Conservation (phyloP, 2,797 vertebrate species). For the Muscicapa striata region DNA sequence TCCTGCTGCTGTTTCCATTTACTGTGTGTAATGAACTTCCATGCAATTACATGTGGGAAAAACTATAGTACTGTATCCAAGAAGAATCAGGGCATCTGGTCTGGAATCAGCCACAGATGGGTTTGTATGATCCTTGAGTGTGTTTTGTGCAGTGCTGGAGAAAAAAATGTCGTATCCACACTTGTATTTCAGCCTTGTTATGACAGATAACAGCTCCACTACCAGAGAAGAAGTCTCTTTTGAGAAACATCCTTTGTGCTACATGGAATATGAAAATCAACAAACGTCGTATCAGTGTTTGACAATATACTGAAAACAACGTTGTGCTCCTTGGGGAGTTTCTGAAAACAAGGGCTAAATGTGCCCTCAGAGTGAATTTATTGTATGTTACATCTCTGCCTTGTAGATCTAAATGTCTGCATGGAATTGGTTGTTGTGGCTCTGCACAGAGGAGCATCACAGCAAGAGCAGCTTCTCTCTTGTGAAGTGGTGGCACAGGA, state of each 20-base stretch:
- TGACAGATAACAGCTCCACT: slow-evolving; percentile 32
- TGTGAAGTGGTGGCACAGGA: not conserved
- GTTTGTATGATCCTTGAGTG: not conserved
- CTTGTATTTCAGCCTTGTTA: slow-evolving; percentile 10
- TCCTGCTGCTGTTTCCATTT: not conserved
- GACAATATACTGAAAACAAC: not conserved
- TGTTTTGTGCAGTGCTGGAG: not conserved
- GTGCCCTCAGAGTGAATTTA: not conserved
- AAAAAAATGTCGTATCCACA: not conserved
- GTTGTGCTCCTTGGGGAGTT: not conserved
- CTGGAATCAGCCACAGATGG: slow-evolving; percentile 36
- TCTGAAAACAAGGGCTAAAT: not conserved
- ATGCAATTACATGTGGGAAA: not conserved
- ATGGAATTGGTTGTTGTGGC: not conserved
- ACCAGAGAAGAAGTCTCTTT: not conserved
- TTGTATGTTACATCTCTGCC: not conserved
- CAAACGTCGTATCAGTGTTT: not conserved
- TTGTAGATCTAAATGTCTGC: not conserved
- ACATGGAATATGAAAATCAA: not conserved
- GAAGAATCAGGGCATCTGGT: slow-evolving; percentile 7
- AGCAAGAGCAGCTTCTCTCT: not conserved
- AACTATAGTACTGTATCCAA: not conserved
- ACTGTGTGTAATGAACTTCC: not conserved
- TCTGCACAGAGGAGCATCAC: not conserved
- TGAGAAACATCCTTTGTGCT: not conserved